Evolutionary conservation across 2,113 vertebrate genomes (phyloP).

Genomic region (Geothlypis trichas): DNA sequence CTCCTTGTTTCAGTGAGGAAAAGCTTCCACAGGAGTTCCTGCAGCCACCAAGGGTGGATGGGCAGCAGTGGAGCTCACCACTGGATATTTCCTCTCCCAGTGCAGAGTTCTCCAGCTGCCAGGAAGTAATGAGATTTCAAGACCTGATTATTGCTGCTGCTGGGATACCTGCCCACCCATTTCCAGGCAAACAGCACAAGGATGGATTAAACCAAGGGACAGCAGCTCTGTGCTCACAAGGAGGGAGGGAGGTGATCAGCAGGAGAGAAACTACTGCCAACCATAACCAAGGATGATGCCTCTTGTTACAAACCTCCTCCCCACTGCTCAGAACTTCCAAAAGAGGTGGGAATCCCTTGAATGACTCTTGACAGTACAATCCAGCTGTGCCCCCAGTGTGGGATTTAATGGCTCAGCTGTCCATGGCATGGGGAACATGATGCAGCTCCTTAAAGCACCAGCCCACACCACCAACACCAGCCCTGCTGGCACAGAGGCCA

Average conservation of each 20-base stretch:
- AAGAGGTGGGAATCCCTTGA: neutral
- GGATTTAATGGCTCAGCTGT: neutral
- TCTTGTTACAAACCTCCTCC: neutral
- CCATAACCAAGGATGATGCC: neutral
- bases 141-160: neutral
- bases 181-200: neutral
- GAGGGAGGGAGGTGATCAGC: neutral
- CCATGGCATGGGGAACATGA: neutral
- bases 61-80: neutral
- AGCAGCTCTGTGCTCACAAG: neutral
- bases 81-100: neutral
- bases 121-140: neutral
- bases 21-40: neutral
- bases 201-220: neutral
- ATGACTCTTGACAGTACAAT: neutral
- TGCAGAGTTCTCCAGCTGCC: neutral
- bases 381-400: neutral
- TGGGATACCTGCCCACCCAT: neutral
- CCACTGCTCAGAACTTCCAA: neutral
- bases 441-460: neutral
- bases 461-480: neutral
- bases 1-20: neutral
- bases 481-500: slow-evolving; percentile 4
- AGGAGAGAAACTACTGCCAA: neutral
- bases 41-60: neutral